Conservation (phyloP, 2,888 invertebrate species). For the Callimorpha dominula region DNA sequence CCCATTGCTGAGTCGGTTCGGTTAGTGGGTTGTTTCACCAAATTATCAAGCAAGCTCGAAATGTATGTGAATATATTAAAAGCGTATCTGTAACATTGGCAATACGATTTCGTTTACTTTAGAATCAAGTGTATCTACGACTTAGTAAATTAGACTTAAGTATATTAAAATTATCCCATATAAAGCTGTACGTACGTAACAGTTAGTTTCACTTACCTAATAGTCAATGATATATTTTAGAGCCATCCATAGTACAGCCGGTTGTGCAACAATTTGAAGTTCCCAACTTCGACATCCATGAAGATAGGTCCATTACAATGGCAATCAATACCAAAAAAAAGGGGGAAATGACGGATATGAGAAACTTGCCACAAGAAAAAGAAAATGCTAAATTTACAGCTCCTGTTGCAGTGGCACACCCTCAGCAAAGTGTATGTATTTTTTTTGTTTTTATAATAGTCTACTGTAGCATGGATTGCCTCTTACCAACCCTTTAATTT, state of each 20-base stretch:
- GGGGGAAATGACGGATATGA: constrained; percentile 64
- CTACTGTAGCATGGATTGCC: too few relatives aligned
- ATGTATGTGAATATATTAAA: too few relatives aligned
- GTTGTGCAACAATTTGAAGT: constrained; percentile 79
- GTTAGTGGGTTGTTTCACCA: too few relatives aligned
- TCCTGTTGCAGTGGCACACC: constrained; percentile 58
- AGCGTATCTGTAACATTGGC: too few relatives aligned
- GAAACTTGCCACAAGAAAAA: constrained; percentile 71
- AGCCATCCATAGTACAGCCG: constrained; percentile 80
- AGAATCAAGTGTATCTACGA: not conserved
- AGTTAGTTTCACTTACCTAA: not conserved
- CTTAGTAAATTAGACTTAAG: not conserved
- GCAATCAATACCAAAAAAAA: constrained; percentile 78
- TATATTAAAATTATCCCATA: not conserved
- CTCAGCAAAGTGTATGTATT: constrained; percentile 68
- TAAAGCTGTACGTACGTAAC: not conserved
- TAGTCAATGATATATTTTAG: constrained; percentile 50
- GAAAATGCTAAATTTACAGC: constrained; percentile 76
- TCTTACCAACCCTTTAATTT: not conserved
- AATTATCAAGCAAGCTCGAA: too few relatives aligned
- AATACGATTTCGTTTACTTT: too few relatives aligned
- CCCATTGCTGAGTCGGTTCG: too few relatives aligned
- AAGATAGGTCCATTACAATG: constrained; percentile 83
- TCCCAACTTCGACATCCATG: constrained; percentile 82
- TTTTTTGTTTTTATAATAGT: constrained; percentile 1